phyloP scores from a whole-genome alignment of 2,797 vertebrate species.

The Nyctibius grandis region DNA sequence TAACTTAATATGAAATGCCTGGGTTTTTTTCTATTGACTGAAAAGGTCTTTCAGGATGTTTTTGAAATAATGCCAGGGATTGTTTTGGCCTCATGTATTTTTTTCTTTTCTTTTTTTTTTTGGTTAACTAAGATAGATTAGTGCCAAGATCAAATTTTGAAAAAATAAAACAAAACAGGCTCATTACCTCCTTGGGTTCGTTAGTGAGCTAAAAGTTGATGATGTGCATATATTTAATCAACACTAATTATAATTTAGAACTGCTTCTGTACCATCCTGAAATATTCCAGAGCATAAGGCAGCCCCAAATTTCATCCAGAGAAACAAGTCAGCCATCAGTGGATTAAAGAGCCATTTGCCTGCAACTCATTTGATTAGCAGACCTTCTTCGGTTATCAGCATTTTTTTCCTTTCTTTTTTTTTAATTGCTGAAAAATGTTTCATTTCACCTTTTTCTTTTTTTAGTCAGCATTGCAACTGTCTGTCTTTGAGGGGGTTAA shows the following conservation, averaged over 20 bases:
- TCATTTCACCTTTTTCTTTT: background rate
- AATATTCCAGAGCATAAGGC: background rate
- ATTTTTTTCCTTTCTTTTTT: background rate
- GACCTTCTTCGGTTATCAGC: background rate
- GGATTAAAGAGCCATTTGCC: background rate
- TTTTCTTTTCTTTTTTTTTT: background rate
- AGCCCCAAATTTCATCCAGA: background rate
- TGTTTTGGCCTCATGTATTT: background rate
- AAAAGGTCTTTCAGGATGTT: background rate
- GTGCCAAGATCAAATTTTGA: background rate
- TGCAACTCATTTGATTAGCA: background rate
- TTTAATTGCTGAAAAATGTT: background rate
- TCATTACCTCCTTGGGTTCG: background rate
- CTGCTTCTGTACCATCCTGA: background rate
- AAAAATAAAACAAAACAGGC: accelerated
- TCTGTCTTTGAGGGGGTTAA: background rate
- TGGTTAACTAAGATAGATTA: background rate
- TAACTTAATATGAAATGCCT: background rate
- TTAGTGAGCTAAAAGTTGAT: conserved; percentile 11
- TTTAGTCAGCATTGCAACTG: background rate
- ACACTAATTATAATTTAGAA: background rate
- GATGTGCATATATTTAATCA: conserved; percentile 16
- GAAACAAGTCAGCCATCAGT: background rate
- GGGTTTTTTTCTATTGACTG: background rate
- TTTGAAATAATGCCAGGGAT: background rate